Percentiles rank a stretch among this genome's conserved stretches.
Evolutionary conservation across 2,888 invertebrate species (phyloP).

Genomic region (Microctonus brassicae): DNA sequence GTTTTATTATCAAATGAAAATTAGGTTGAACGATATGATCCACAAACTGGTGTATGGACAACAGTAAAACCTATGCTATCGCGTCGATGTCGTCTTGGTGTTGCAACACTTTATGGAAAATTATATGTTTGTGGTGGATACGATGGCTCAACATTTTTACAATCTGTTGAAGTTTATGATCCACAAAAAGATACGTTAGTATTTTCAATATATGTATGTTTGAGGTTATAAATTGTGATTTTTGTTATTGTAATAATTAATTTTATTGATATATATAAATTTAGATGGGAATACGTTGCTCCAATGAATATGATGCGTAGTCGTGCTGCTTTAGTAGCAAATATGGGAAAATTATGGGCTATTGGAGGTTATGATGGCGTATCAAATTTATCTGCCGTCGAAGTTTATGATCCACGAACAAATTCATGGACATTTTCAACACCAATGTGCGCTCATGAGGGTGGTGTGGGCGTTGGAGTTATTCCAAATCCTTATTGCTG

Average conservation of each 20-base stretch:
- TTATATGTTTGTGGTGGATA: slow-evolving; percentile 89
- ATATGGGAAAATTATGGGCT: slow-evolving; percentile 87
- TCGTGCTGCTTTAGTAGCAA: slow-evolving; percentile 85
- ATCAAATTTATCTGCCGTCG: slow-evolving; percentile 85
- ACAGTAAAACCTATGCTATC: slow-evolving; percentile 84
- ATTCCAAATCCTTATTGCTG: slow-evolving; percentile 71
- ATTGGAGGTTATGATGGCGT: slow-evolving; percentile 86
- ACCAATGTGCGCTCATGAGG: slow-evolving; percentile 88
- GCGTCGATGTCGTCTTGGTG: slow-evolving; percentile 85
- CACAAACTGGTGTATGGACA: slow-evolving; percentile 80
- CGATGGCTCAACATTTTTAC: slow-evolving; percentile 86
- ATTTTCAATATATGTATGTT: no score
- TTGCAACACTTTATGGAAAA: slow-evolving; percentile 84
- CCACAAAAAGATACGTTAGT: slow-evolving; percentile 77
- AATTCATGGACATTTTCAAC: slow-evolving; percentile 82
- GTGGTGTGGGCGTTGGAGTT: slow-evolving; percentile 91
- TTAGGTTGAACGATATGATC: slow-evolving; percentile 83
- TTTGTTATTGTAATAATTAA: no score
- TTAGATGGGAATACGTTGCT: slow-evolving; percentile 81
- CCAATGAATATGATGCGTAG: slow-evolving; percentile 87
- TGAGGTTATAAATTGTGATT: no score
- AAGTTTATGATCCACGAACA: slow-evolving; percentile 82
- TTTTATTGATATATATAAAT: no score
- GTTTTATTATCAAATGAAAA: neutral
- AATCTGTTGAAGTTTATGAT: slow-evolving; percentile 86